These are phyloP conservation scores for Choloepus didactylus DNA, from an alignment of 2,797 vertebrate genomes.

Conservation along the genomic window DNA sequence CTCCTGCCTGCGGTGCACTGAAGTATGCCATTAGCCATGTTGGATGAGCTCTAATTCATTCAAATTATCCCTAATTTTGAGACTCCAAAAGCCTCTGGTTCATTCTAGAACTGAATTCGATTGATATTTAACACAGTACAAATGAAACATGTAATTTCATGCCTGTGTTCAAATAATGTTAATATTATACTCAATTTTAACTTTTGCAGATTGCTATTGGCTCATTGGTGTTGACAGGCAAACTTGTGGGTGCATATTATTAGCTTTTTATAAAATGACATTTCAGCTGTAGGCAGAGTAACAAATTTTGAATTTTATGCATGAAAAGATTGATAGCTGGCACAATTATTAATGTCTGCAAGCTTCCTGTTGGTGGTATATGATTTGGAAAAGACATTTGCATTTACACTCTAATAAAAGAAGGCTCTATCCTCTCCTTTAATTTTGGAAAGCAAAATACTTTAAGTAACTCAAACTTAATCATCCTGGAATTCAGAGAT, in stretches of 20 bases:
- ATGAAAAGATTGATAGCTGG: slow-evolving; percentile 80
- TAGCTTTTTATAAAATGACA: slow-evolving; percentile 79
- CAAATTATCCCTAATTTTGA: slow-evolving; percentile 40
- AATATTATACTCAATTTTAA: slow-evolving; percentile 63
- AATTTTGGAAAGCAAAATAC: slow-evolving; percentile 64
- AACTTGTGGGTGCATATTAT: slow-evolving; percentile 62
- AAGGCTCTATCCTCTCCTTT: slow-evolving; percentile 49
- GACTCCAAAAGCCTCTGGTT: not conserved
- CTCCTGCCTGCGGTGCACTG: not conserved
- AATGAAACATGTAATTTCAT: slow-evolving; percentile 2
- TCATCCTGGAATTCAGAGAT: not conserved
- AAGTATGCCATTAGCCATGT: not conserved
- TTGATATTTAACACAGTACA: slow-evolving; percentile 20
- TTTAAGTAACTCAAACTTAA: slow-evolving; percentile 50
- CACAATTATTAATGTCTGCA: slow-evolving; percentile 77
- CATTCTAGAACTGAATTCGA: slow-evolving; percentile 23
- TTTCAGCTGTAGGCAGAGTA: slow-evolving; percentile 79
- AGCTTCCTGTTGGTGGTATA: slow-evolving; percentile 70
- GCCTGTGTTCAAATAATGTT: slow-evolving; percentile 54
- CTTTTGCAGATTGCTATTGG: slow-evolving; percentile 68
- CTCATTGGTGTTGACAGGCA: slow-evolving; percentile 70
- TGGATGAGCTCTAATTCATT: not conserved
- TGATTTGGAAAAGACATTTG: slow-evolving; percentile 76
- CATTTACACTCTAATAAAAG: slow-evolving; percentile 76
- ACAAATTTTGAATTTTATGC: slow-evolving; percentile 77